A percentile compares a stretch with the other conserved stretches of the same genome.
These are phyloP conservation scores for Gallinago jamesoni DNA, from an alignment of 2,113 vertebrate species.

Conservation along the genomic window DNA sequence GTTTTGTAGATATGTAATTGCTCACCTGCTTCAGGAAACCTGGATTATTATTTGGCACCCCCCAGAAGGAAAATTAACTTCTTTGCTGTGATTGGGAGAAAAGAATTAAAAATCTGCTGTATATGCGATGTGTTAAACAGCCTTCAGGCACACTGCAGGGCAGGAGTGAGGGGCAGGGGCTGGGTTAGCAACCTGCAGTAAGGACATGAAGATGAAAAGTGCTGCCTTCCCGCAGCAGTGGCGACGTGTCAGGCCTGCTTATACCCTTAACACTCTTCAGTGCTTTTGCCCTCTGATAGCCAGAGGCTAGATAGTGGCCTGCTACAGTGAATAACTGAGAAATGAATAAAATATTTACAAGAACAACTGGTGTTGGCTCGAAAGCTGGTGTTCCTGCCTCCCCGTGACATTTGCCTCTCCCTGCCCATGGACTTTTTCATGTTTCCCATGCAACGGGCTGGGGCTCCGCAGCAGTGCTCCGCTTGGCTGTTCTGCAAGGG, in stretches of 20 bases:
- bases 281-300: background rate
- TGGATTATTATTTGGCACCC: background rate
- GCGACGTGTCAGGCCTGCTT: background rate
- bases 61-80: background rate
- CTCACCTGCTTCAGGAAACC: background rate
- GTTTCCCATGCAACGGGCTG: background rate
- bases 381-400: background rate
- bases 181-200: background rate
- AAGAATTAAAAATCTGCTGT: background rate
- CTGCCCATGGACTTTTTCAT: background rate
- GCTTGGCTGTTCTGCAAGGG: background rate
- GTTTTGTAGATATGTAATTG: background rate
- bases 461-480: accelerated
- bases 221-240: background rate
- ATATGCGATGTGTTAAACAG: accelerated
- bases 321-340: background rate
- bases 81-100: background rate
- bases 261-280: background rate
- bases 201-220: background rate
- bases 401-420: background rate
- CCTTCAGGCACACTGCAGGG: background rate
- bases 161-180: background rate
- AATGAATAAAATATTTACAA: background rate
- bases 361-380: background rate
- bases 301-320: background rate